Evolutionary conservation across 2,113 vertebrate species (phyloP).

Genomic region (Plecturocebus donacophilus): DNA sequence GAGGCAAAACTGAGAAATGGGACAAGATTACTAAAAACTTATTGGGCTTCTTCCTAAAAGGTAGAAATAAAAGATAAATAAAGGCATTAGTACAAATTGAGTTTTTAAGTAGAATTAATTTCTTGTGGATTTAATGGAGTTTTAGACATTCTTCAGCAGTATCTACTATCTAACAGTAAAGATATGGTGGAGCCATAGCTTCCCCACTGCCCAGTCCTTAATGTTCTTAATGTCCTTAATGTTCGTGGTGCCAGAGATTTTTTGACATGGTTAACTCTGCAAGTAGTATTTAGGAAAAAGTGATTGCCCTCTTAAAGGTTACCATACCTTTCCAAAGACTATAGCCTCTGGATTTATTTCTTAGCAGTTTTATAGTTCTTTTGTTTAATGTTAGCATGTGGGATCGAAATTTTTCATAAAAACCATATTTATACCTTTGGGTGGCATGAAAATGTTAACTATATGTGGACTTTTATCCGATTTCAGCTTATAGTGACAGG

Average conservation of each 20-base stretch:
- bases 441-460: neutral
- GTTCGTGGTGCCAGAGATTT: neutral
- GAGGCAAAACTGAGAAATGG: neutral
- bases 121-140: neutral
- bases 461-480: constrained; percentile 8
- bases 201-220: neutral
- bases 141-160: neutral
- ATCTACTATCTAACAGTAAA: neutral
- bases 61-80: neutral
- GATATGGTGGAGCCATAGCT: neutral
- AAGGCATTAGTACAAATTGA: neutral
- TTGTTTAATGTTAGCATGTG: neutral
- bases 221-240: neutral
- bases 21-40: neutral
- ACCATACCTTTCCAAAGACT: neutral
- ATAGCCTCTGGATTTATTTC: neutral
- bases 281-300: neutral
- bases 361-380: neutral
- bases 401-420: neutral
- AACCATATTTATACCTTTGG: neutral
- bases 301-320: neutral
- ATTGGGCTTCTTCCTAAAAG: neutral
- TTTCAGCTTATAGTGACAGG: neutral
- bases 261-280: neutral
- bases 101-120: neutral